These are phyloP conservation scores for Gadopsis marmoratus DNA, from an alignment of 2,797 vertebrate species.

Conservation along the genomic window DNA sequence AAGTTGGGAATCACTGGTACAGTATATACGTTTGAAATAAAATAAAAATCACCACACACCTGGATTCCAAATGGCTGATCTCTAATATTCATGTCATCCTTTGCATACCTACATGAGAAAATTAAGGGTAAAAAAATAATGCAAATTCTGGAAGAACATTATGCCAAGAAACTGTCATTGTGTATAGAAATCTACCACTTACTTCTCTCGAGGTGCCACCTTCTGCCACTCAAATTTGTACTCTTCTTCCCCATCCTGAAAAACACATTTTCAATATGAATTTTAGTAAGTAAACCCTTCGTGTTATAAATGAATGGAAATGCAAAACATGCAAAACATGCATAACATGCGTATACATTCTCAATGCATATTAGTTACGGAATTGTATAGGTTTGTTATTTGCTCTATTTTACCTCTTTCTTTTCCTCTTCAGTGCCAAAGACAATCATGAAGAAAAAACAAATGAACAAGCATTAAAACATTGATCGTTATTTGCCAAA, in stretches of 20 bases:
- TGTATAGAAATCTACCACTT: slow-evolving; percentile 62
- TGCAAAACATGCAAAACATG: neutral
- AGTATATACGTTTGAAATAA: neutral
- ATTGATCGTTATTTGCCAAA: neutral
- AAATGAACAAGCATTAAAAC: slow-evolving; percentile 28
- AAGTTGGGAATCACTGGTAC: neutral
- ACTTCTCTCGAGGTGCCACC: slow-evolving; percentile 97
- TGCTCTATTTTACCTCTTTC: slow-evolving; percentile 81
- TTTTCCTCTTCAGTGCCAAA: slow-evolving; percentile 80
- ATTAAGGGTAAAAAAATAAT: slow-evolving; percentile 1
- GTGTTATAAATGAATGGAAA: neutral
- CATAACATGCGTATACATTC: neutral
- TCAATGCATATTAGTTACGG: neutral
- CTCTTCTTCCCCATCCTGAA: slow-evolving; percentile 93
- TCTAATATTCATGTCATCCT: slow-evolving; percentile 99
- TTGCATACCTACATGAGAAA: slow-evolving; percentile 90
- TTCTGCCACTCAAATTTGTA: slow-evolving; percentile 99
- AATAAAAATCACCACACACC: slow-evolving; percentile 77
- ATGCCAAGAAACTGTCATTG: neutral
- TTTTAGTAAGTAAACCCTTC: neutral
- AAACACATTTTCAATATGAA: slow-evolving; percentile 34
- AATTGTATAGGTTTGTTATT: neutral
- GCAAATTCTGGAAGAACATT: neutral
- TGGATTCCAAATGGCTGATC: slow-evolving; percentile 99
- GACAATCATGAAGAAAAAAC: slow-evolving; percentile 10